Conservation (phyloP, 2,113 vertebrate genomes). For the Carlito syrichta region DNA sequence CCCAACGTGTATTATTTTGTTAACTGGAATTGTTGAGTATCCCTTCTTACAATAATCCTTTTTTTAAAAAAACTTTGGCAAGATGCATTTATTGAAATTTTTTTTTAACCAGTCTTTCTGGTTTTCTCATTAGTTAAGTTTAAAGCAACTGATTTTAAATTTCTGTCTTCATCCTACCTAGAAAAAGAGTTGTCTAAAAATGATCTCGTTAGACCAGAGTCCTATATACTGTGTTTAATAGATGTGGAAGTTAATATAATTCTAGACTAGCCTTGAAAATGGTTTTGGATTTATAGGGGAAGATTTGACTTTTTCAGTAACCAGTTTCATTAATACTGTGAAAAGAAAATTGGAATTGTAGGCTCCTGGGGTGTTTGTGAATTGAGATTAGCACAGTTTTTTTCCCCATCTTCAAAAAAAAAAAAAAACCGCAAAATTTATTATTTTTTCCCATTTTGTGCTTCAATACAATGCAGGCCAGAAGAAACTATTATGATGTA, state of each 20-base stretch:
- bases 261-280: constrained; percentile 73
- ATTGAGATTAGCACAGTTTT: constrained; percentile 80
- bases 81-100: constrained; percentile 40
- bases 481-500: constrained; percentile 48
- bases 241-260: constrained; percentile 79
- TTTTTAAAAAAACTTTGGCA: constrained; percentile 15
- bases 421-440: not conserved
- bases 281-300: constrained; percentile 75
- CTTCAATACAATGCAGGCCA: not conserved
- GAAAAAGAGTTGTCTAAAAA: constrained; percentile 70
- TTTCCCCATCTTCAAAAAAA: not conserved
- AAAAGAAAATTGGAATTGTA: constrained; percentile 85
- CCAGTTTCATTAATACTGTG: constrained; percentile 81
- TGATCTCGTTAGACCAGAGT: constrained; percentile 66
- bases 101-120: not conserved
- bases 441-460: constrained; percentile 38
- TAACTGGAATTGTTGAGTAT: not conserved
- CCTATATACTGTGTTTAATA: constrained; percentile 70
- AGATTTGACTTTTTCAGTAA: constrained; percentile 75
- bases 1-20: not conserved
- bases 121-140: constrained; percentile 52
- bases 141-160: constrained; percentile 66
- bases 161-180: constrained; percentile 47
- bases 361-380: constrained; percentile 77
- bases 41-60: not conserved